Conservation (phyloP, 2,888 invertebrate species). For the Ommatoiulus sabulosus region DNA sequence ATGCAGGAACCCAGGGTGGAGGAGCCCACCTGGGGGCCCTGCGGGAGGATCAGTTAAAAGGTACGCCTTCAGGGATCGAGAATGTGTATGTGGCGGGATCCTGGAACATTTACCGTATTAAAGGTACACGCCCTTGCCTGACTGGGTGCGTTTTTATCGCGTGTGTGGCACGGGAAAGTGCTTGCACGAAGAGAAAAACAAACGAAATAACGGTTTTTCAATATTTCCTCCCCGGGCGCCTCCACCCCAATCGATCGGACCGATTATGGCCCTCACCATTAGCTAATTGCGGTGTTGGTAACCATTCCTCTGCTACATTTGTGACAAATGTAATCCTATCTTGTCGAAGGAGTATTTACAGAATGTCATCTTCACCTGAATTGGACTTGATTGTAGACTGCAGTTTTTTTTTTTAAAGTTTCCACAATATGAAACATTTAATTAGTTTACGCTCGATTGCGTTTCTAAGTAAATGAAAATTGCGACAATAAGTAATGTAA, state of each 20-base stretch:
- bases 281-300: neutral
- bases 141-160: neutral
- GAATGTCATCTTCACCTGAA: no score
- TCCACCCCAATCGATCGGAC: neutral
- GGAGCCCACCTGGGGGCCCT: neutral
- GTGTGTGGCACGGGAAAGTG: neutral
- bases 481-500: no score
- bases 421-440: neutral
- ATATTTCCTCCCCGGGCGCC: no score
- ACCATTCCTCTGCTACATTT: neutral
- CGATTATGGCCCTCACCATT: neutral
- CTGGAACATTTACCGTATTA: neutral
- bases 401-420: no score
- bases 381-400: no score
- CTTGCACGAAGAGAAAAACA: neutral
- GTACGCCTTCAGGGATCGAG: neutral
- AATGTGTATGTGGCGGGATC: neutral
- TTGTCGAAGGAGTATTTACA: no score
- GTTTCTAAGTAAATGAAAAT: no score
- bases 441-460: no score
- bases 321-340: no score
- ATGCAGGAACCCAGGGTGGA: neutral
- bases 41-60: neutral
- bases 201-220: neutral
- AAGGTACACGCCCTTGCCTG: neutral